Percentiles rank a stretch among this genome's conserved stretches.
These are phyloP conservation scores for Heliconius aoede DNA, from an alignment of 2,888 invertebrate genomes.

Conservation along the genomic window DNA sequence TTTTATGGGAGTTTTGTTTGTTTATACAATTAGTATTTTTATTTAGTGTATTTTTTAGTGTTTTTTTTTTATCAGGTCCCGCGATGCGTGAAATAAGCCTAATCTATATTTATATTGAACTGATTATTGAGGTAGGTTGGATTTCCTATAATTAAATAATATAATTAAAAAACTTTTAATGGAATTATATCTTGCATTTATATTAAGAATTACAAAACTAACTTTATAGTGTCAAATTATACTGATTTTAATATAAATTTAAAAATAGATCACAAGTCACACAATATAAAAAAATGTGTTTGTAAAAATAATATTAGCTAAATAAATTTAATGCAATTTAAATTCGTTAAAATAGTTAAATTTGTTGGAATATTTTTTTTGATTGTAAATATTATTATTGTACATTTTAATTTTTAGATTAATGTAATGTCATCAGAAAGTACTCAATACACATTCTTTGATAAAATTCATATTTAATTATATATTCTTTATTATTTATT, in stretches of 20 bases:
- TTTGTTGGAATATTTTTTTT: background rate
- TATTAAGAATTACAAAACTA: background rate
- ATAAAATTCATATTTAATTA: too few relatives aligned
- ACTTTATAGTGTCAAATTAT: background rate
- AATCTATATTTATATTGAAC: constrained; percentile 21
- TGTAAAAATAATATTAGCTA: background rate
- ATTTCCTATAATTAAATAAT: constrained; percentile 21
- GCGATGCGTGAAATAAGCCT: background rate
- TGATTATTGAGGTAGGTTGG: constrained; percentile 14
- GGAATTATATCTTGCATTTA: constrained; percentile 5
- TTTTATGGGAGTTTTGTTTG: background rate
- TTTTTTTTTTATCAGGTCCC: background rate
- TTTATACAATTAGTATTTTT: constrained; percentile 17
- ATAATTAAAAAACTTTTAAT: background rate
- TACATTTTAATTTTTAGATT: background rate
- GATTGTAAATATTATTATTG: constrained; percentile 4
- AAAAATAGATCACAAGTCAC: background rate
- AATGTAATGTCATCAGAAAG: background rate
- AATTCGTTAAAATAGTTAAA: constrained; percentile 9
- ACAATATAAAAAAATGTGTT: background rate
- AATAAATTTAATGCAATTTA: constrained; percentile 3
- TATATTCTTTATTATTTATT: too few relatives aligned
- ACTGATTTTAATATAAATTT: background rate
- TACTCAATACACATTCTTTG: background rate
- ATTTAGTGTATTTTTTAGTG: too few relatives aligned